Percentiles rank a stretch among this genome's conserved stretches.
Evolutionary conservation across 2,113 vertebrate genomes (phyloP).

Genomic region (Eulacestoma nigropectus): DNA sequence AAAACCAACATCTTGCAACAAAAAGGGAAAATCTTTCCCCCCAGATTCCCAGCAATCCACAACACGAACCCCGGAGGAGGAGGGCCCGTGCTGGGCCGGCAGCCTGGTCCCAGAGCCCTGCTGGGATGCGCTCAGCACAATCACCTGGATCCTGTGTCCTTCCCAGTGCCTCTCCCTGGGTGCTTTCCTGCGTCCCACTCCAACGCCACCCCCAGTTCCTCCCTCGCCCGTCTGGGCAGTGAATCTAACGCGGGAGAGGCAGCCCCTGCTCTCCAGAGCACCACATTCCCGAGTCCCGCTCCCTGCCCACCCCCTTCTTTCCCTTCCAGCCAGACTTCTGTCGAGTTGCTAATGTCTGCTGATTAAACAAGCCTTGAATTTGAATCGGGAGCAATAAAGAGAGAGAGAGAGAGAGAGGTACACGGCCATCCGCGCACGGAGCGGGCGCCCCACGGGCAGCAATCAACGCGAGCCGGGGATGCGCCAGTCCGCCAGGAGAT

Average conservation of each 20-base stretch:
- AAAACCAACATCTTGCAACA: background rate
- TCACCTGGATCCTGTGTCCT: background rate
- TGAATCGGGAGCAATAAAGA: constrained; percentile 62
- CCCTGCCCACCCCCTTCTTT: background rate
- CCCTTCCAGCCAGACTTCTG: constrained; percentile 59
- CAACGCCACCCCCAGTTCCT: accelerated
- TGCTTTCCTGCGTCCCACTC: background rate
- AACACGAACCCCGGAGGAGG: accelerated
- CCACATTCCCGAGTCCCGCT: background rate
- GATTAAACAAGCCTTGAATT: constrained; percentile 78
- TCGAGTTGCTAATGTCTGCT: constrained; percentile 75
- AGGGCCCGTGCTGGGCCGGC: background rate
- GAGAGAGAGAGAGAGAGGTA: background rate
- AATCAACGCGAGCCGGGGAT: constrained; percentile 68
- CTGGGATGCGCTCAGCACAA: accelerated
- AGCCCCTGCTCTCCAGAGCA: constrained; percentile 61
- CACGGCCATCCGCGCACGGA: constrained; percentile 50
- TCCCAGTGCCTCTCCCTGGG: background rate
- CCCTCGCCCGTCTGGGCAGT: background rate
- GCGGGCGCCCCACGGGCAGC: constrained; percentile 29
- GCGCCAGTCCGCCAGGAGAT: constrained; percentile 31
- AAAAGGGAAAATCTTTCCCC: background rate
- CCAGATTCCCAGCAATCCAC: background rate
- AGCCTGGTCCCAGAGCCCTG: background rate
- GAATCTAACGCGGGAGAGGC: constrained; percentile 34